A percentile compares a stretch with the other conserved stretches of the same genome.
Evolutionary conservation across 2,888 invertebrate genomes (phyloP).

Genomic region (Dryadula phaetusa): DNA sequence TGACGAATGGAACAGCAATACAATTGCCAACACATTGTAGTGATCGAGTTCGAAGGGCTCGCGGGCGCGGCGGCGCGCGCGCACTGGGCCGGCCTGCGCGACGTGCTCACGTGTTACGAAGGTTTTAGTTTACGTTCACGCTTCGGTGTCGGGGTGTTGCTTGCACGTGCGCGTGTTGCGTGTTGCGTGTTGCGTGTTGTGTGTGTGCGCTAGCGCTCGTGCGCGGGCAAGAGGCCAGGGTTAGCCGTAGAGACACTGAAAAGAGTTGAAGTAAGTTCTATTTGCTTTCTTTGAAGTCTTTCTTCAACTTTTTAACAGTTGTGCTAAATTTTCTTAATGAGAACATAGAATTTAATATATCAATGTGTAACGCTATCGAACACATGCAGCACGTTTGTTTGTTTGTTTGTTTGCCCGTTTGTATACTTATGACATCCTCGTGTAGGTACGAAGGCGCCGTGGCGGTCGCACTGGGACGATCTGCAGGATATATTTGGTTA

Average conservation of each 20-base stretch:
- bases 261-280: constrained; percentile 3
- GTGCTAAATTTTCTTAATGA: too few species aligned
- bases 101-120: constrained; percentile 50
- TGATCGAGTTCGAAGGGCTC: constrained; percentile 26
- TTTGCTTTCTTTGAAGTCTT: too few species aligned
- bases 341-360: too few species aligned
- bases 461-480: constrained; percentile 68
- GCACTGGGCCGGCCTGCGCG: constrained; percentile 51
- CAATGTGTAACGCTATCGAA: constrained; percentile 23
- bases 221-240: too few species aligned
- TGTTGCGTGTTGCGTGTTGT: constrained; percentile 33
- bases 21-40: not conserved
- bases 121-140: constrained; percentile 42
- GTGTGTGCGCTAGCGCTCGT: constrained; percentile 31
- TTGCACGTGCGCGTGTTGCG: constrained; percentile 35
- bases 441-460: constrained; percentile 44
- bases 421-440: constrained; percentile 25
- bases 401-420: constrained; percentile 12
- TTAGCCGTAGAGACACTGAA: too few species aligned
- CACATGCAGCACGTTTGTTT: constrained; percentile 13
- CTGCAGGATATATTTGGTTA: constrained; percentile 66
- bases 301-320: too few species aligned
- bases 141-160: constrained; percentile 48
- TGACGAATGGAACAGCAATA: not conserved
- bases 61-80: constrained; percentile 6